Evolutionary conservation across 2,113 vertebrate genomes (phyloP), one percentile per base, ranked within the genome.

Genomic region (Phasianus colchicus): DNA sequence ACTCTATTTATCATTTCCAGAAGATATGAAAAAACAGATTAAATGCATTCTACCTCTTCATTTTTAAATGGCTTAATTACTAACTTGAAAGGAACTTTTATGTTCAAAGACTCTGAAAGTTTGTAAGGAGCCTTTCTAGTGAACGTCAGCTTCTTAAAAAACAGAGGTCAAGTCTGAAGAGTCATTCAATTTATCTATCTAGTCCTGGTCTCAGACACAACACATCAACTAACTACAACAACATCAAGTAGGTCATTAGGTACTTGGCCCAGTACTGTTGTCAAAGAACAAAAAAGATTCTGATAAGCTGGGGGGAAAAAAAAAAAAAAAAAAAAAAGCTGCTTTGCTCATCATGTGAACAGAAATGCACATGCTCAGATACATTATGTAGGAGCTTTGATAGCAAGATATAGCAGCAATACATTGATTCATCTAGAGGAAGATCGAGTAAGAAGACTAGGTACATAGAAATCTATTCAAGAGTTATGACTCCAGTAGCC

Each of bases 71-170:
- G 40, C 70, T 89, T 94, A 96, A 97, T 94, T 95, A 95, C 74
- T 92, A 86, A 91, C 91, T 95, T 95, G 79, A 96, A 96, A 96
- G 87, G 60, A 91, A 67, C 87, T 96, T 96, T 93, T 71, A 95
- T 96, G 95, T 95, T 95, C 93, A 96, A 96, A 95, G 91, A 43
- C 54, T 43, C 67, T 55, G 45, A 17, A 71, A 71, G 16, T 77
- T 91, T 88, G 52, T 38, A 88, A 71, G 85, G 43, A 94, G 16
- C 40, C 38, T 88, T 88, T 80, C 72, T 88, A 86, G 55, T 52
- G 72, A 89, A 74, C 55, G 74, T 32, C 48, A 95, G 25, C 60
- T 70, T 87, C 89, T 80, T 78, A 38, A 74, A 94, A 94, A 96
- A 85, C 4, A 1, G 82, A 85, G 90, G 86, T 94, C 83, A 64